A percentile compares a stretch with the other conserved stretches of the same genome.
Evolutionary conservation across 2,797 vertebrate species (phyloP).

Genomic region (Austrolebias charrua): DNA sequence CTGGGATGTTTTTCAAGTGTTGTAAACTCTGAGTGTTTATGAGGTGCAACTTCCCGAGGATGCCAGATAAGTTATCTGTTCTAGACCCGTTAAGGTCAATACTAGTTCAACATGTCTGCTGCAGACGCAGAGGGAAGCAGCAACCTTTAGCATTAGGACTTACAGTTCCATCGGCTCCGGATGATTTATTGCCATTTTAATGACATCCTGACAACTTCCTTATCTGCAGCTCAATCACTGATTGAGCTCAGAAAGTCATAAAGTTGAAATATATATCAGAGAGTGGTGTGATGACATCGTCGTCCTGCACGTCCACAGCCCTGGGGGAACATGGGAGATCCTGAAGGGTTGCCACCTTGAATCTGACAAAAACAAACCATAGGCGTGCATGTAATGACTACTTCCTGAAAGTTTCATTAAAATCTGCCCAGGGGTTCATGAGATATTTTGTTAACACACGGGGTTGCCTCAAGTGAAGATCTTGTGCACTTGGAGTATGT

Average conservation of each 20-base stretch:
- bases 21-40: slow-evolving; percentile 50
- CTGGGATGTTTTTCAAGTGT: slow-evolving; percentile 19
- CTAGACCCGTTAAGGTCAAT: slow-evolving; percentile 56
- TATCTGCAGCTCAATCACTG: slow-evolving; percentile 28
- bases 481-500: too few relatives aligned
- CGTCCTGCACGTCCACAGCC: slow-evolving; percentile 11
- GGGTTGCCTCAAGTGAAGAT: too few relatives aligned
- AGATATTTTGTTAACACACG: too few relatives aligned
- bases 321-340: background rate
- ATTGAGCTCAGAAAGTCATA: too few relatives aligned
- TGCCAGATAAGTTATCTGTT: slow-evolving; percentile 59
- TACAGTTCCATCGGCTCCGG: slow-evolving; percentile 37
- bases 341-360: background rate
- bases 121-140: slow-evolving; percentile 24
- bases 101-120: slow-evolving; percentile 54
- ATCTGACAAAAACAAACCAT: too few relatives aligned
- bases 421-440: too few relatives aligned
- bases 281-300: too few relatives aligned
- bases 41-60: slow-evolving; percentile 60
- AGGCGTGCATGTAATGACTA: too few relatives aligned
- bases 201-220: slow-evolving; percentile 48
- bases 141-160: slow-evolving; percentile 58
- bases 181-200: slow-evolving; percentile 45
- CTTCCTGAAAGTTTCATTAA: too few relatives aligned
- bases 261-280: too few relatives aligned